Conservation (phyloP, 2,888 invertebrate genomes). For the Neocrepidodera transversa region DNA sequence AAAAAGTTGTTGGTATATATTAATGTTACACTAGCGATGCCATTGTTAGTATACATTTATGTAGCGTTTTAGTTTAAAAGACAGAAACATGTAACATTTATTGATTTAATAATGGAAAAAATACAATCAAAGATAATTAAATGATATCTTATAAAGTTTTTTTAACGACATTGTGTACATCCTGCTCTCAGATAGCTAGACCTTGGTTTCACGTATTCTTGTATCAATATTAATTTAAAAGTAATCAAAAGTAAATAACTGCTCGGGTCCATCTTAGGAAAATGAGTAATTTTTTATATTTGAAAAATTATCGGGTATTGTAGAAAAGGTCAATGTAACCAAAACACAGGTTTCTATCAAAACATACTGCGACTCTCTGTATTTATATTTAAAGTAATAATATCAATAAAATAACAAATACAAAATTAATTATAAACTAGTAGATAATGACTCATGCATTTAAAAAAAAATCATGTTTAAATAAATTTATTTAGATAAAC, state of each 20-base stretch:
- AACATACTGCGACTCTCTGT: slow-evolving; percentile 4
- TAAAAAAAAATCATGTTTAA: no score
- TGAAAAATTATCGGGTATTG: slow-evolving; percentile 18
- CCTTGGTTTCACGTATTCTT: slow-evolving; percentile 12
- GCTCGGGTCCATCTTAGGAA: slow-evolving; percentile 7
- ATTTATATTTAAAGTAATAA: slow-evolving; percentile 3
- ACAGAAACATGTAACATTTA: slow-evolving; percentile 3
- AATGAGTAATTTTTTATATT: slow-evolving; percentile 16
- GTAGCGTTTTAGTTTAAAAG: background rate
- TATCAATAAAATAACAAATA: background rate
- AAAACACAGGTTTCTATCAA: slow-evolving; percentile 22
- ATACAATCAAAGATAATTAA: slow-evolving; percentile 10
- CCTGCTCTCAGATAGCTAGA: slow-evolving; percentile 15
- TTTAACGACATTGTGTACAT: slow-evolving; percentile 16
- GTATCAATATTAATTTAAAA: slow-evolving; percentile 16
- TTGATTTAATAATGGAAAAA: slow-evolving; percentile 13
- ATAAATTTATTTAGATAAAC: no score
- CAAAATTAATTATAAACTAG: background rate
- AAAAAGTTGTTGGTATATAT: no score
- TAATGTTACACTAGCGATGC: no score
- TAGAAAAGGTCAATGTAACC: slow-evolving; percentile 24
- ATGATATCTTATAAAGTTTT: slow-evolving; percentile 8
- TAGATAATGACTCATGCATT: background rate
- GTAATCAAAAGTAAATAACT: slow-evolving; percentile 7
- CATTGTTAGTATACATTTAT: no score